phyloP scores from a whole-genome alignment of 2,113 vertebrate species.

The Steatornis caripensis region DNA sequence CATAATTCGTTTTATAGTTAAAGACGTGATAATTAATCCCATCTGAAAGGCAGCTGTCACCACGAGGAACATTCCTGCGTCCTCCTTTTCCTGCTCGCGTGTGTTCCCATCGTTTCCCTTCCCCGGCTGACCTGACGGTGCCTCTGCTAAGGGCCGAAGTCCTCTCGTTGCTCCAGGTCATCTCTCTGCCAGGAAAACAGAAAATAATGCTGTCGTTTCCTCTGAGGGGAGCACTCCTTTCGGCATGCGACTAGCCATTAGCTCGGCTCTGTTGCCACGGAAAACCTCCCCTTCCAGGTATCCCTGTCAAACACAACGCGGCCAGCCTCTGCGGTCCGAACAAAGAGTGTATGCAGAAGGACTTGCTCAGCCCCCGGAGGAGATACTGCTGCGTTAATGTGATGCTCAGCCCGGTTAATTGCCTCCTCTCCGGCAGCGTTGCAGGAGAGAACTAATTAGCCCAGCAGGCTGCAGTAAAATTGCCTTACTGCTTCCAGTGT shows the following conservation, averaged over 20 bases:
- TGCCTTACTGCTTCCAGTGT: no score
- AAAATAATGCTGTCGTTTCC: background rate
- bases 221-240: background rate
- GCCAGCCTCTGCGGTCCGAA: no score
- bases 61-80: background rate
- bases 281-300: background rate
- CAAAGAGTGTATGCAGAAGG: accelerated
- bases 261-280: background rate
- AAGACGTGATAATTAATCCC: background rate
- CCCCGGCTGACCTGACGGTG: background rate
- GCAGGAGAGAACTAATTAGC: no score
- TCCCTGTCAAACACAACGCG: background rate
- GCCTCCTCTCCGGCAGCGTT: no score
- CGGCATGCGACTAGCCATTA: accelerated
- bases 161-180: background rate
- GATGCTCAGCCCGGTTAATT: no score
- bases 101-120: no score
- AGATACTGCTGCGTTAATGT: no score
- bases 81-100: background rate
- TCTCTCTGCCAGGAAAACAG: background rate
- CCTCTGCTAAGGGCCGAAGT: accelerated
- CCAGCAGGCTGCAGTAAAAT: no score
- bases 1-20: accelerated
- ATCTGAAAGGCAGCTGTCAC: background rate
- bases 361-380: background rate